Percentiles rank a stretch among this genome's conserved stretches.
Conservation (phyloP, 1,140 invertebrate genomes). For the Elysia chlorotica region DNA sequence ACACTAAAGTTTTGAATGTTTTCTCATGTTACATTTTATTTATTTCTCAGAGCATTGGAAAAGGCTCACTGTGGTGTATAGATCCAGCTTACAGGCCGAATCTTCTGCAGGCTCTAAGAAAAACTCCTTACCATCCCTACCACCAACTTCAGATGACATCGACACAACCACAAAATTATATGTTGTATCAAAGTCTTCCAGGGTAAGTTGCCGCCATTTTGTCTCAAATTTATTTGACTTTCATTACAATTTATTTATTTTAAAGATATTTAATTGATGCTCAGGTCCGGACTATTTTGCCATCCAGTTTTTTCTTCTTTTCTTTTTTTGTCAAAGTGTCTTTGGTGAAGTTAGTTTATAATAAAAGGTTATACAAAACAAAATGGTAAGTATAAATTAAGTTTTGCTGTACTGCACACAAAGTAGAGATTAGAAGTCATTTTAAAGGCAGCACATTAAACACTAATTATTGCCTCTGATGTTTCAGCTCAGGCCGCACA, state of each 20-base stretch:
- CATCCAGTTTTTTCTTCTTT: background rate
- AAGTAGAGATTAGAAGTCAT: too few relatives aligned
- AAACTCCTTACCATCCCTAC: slow-evolving; percentile 82
- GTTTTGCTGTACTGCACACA: too few relatives aligned
- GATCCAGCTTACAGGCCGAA: slow-evolving; percentile 87
- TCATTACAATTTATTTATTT: too few relatives aligned
- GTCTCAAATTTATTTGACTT: too few relatives aligned
- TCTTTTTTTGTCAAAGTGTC: background rate
- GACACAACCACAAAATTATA: slow-evolving; percentile 43
- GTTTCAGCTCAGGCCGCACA: slow-evolving; percentile 10
- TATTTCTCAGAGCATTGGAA: slow-evolving; percentile 80
- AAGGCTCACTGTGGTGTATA: slow-evolving; percentile 94
- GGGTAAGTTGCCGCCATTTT: too few relatives aligned
- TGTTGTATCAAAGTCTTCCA: slow-evolving; percentile 37
- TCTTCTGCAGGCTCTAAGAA: slow-evolving; percentile 80
- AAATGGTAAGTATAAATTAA: too few relatives aligned
- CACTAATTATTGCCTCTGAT: background rate
- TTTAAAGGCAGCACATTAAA: too few relatives aligned
- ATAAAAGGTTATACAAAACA: too few relatives aligned
- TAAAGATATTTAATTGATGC: too few relatives aligned
- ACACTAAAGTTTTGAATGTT: too few relatives aligned
- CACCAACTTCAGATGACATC: slow-evolving; percentile 63
- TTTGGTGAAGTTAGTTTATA: background rate
- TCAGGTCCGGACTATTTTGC: background rate
- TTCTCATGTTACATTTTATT: too few relatives aligned